Evolutionary conservation across 2,113 vertebrate species (phyloP).

Genomic region (Apteryx owenii): DNA sequence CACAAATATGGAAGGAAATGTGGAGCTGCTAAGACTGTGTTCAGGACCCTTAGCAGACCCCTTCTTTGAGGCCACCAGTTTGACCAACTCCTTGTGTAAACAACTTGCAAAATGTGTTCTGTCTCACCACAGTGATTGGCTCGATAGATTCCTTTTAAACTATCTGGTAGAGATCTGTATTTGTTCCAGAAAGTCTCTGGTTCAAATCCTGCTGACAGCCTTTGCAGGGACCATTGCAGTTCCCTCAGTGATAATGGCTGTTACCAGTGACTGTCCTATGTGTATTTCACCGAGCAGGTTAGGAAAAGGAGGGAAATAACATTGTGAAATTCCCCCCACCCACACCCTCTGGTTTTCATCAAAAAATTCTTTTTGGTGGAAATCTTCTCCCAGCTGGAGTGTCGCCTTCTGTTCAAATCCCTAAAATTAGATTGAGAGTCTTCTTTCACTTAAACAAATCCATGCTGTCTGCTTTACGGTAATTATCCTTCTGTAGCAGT

Average conservation of each 20-base stretch:
- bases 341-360: slow-evolving; percentile 32
- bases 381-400: slow-evolving; percentile 64
- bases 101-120: background rate
- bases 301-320: background rate
- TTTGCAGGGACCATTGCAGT: background rate
- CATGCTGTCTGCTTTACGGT: slow-evolving; percentile 26
- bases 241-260: background rate
- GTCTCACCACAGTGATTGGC: rapidly evolving
- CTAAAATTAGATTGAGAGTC: slow-evolving; percentile 68
- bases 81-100: background rate
- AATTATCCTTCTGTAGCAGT: slow-evolving; percentile 32
- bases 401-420: slow-evolving; percentile 64
- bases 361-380: slow-evolving; percentile 32
- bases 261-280: background rate
- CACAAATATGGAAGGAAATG: rapidly evolving
- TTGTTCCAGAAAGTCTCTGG: background rate
- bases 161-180: background rate
- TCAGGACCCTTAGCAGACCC: background rate
- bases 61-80: background rate
- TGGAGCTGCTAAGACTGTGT: background rate
- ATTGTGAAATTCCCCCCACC: slow-evolving; percentile 28
- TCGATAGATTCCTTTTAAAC: background rate
- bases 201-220: background rate
- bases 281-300: background rate
- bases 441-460: slow-evolving; percentile 48